Base-by-base conservation (phyloP, 2,888 invertebrate genomes). In the Rhagophthalmus giganteus region DNA sequence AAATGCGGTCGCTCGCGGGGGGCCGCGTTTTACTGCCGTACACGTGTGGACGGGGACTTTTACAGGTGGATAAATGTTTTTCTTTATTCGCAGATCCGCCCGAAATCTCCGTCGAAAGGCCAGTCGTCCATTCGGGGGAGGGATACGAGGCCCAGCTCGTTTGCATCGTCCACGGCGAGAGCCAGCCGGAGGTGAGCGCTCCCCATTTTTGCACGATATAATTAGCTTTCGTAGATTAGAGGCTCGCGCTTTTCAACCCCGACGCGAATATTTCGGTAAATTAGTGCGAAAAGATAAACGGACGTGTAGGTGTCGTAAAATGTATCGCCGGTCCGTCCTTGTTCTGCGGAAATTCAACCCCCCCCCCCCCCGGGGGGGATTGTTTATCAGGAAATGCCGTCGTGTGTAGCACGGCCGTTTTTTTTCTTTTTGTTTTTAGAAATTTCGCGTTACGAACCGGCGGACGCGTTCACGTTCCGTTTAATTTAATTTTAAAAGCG, bases 131-230 rank as follows among this genome's bases (percentile, higher is more conserved):
- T 70, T 81, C 84, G 2, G 84, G 83, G 7, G 84, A 84, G 70
- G 84, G 84, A 47, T 79, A 81, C 63, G 84, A 85, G 68, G 84
- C 84, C 13, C 81, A 83, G 69, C 76, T 85, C 40, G 84, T 84
- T 38, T 85, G 85, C 70, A 82, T 84, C 58, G 84, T 85, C 24
- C 84, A 85, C 66, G 83, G 84, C 14, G 84, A 84, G 72, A 84
- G 81, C 49, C 80, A 80, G 66, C 83, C 84, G 48, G 82, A 83
- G 77, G 85, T 85, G 78, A 78, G 78, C 24, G 12, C 7, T 3
- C n/a, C 12, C 11, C 15, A 6, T 35, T 35, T 24, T 35, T 14
- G 8, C 25, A 2, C 12, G 7, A 37, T 11, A 5, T 11, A n/a
- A 5, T 31, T 31, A 4, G 9, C 12, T 12, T 4, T 31, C 31